Evolutionary conservation across 2,113 vertebrate species (phyloP).

Genomic region (Melanostigma gelatinosum): DNA sequence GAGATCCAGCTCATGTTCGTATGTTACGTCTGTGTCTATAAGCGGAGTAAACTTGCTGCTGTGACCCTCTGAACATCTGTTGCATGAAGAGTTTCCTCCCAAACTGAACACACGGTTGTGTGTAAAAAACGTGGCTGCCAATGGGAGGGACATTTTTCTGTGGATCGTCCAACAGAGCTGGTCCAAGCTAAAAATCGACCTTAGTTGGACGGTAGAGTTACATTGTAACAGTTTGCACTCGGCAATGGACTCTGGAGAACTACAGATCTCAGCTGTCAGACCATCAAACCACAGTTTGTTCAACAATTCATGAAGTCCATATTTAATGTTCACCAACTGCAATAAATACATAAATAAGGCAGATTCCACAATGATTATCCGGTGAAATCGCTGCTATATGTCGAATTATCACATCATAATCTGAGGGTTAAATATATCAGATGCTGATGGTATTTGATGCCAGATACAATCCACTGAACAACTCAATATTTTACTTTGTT

Average conservation of each 20-base stretch:
- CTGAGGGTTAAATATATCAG: background rate
- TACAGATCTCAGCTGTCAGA: background rate
- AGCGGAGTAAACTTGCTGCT: background rate
- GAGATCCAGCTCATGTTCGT: background rate
- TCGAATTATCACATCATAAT: background rate
- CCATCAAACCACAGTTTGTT: background rate
- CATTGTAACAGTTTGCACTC: background rate
- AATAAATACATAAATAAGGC: background rate
- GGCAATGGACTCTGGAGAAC: background rate
- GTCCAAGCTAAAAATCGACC: background rate
- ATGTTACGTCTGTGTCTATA: background rate
- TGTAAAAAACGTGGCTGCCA: background rate
- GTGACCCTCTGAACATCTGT: background rate
- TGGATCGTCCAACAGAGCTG: background rate
- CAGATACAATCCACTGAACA: background rate
- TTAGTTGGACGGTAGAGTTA: background rate
- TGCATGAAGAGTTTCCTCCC: background rate
- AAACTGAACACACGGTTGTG: background rate
- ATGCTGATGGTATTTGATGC: background rate
- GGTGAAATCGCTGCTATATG: background rate
- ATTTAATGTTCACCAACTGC: background rate
- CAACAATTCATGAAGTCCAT: background rate
- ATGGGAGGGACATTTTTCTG: background rate
- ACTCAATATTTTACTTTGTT: background rate
- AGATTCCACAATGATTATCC: background rate